phyloP scores from a whole-genome alignment of 2,888 invertebrate species.

The Axea sp. region DNA sequence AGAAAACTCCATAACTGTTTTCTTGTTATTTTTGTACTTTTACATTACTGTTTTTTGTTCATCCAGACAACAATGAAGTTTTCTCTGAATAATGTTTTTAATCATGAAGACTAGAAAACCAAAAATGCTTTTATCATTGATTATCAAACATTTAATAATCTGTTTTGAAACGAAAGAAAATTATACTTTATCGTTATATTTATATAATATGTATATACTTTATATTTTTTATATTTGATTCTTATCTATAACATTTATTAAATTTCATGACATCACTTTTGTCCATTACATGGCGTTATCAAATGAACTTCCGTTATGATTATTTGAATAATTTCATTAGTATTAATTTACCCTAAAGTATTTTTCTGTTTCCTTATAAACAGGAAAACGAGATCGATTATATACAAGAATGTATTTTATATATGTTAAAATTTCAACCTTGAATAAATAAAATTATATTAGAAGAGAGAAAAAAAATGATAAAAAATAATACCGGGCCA shows the following conservation, averaged over 20 bases:
- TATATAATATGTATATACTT: slow-evolving; percentile 3
- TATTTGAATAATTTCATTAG: slow-evolving; percentile 7
- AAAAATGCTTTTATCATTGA: neutral
- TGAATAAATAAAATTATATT: slow-evolving; percentile 1
- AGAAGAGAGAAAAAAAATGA: slow-evolving; percentile 4
- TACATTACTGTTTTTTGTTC: neutral
- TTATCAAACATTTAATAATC: too few relatives aligned
- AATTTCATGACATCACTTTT: slow-evolving; percentile 14
- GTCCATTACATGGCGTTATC: slow-evolving; percentile 25
- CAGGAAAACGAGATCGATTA: slow-evolving; percentile 24
- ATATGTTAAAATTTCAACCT: neutral
- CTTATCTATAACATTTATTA: slow-evolving; percentile 40
- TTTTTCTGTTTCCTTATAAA: slow-evolving; percentile 20
- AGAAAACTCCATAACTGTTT: neutral
- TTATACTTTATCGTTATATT: too few relatives aligned
- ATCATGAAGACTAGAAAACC: neutral
- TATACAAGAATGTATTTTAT: slow-evolving; percentile 30
- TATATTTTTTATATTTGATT: slow-evolving; percentile 18
- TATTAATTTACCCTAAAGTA: slow-evolving; percentile 27
- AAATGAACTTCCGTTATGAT: slow-evolving; percentile 28
- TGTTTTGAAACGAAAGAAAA: too few relatives aligned
- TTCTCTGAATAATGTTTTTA: too few relatives aligned
- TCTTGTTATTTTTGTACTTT: slow-evolving; percentile 1
- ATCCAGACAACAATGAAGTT: too few relatives aligned
- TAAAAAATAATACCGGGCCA: neutral